Percentiles rank a stretch among this genome's conserved stretches.
Evolutionary conservation across 1,140 invertebrate genomes (phyloP).

Genomic region (Eupristina koningsbergeri): DNA sequence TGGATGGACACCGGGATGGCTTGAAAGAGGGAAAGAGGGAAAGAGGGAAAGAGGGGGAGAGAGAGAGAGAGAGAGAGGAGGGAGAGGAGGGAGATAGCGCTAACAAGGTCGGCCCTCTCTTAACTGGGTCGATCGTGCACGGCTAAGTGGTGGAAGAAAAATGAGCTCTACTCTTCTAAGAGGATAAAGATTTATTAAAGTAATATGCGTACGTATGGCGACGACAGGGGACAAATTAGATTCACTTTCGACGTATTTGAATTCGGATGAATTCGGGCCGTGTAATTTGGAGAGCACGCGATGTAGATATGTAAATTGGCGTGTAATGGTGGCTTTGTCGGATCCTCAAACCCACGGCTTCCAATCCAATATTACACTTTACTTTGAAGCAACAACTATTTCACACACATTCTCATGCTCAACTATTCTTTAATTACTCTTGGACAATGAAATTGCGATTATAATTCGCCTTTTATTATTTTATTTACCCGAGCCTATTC

Average conservation of each 20-base stretch:
- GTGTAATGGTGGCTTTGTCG: background rate
- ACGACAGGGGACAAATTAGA: background rate
- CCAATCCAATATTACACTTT: background rate
- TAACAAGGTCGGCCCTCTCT: conserved; percentile 44
- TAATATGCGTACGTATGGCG: background rate
- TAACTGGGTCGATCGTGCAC: conserved; percentile 39
- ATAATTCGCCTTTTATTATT: background rate
- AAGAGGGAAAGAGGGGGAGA: too few relatives aligned
- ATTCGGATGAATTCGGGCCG: background rate
- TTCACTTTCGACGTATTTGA: background rate
- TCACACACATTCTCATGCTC: background rate
- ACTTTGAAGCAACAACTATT: background rate
- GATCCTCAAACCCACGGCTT: background rate
- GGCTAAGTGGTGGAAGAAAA: background rate
- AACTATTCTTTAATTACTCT: background rate
- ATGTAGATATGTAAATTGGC: background rate
- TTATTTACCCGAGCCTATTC: too few relatives aligned
- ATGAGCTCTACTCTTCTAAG: conserved; percentile 23
- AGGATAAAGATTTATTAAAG: conserved; percentile 35
- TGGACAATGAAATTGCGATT: background rate
- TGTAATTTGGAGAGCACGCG: background rate
- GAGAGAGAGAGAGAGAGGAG: too few relatives aligned
- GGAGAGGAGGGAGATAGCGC: too few relatives aligned
- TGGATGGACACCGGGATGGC: background rate
- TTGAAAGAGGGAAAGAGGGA: too few relatives aligned